These are phyloP conservation scores for Tapirus terrestris DNA, from an alignment of 2,113 vertebrate genomes.

Conservation along the genomic window DNA sequence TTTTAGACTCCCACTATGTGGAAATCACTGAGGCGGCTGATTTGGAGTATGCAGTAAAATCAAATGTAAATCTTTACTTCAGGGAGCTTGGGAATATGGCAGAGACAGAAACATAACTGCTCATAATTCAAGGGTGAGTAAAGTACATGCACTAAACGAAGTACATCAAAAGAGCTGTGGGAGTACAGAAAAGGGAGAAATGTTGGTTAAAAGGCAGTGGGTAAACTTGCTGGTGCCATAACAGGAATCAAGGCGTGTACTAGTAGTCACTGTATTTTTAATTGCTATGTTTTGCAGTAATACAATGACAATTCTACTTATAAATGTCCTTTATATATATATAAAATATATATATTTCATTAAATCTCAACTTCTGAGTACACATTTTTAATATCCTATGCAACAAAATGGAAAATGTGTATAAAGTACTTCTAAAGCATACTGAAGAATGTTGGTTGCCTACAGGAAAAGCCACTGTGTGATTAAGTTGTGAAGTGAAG, in stretches of 20 bases:
- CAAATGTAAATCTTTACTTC: background rate
- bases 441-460: background rate
- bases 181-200: background rate
- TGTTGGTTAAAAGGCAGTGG: background rate
- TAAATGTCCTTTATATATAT: background rate
- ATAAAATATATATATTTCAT: constrained; percentile 5
- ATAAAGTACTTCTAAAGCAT: background rate
- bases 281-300: background rate
- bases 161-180: background rate
- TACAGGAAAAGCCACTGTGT: background rate
- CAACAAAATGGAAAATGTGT: background rate
- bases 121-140: background rate
- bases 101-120: background rate
- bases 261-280: background rate
- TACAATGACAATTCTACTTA: background rate
- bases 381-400: background rate
- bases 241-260: background rate
- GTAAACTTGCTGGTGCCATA: background rate
- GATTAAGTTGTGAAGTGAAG: background rate
- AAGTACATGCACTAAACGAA: background rate
- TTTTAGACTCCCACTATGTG: background rate
- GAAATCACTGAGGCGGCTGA: background rate
- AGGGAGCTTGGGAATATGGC: background rate
- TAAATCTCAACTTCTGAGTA: background rate
- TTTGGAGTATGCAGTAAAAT: background rate